Percentiles rank a stretch among this genome's conserved stretches.
phyloP scores from a whole-genome alignment of 2,113 vertebrate species.

The Carassius auratus region DNA sequence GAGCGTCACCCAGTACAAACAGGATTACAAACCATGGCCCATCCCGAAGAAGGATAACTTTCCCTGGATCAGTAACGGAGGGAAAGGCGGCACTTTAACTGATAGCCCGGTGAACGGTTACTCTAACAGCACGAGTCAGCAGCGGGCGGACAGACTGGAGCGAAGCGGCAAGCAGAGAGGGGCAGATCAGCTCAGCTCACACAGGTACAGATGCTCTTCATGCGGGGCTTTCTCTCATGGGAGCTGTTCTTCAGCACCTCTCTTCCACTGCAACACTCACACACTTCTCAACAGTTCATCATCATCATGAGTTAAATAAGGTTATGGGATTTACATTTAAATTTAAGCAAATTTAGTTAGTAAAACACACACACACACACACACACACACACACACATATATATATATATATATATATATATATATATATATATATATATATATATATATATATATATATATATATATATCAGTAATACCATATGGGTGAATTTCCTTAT shows the following conservation, averaged over 20 bases:
- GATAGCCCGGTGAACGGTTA: slow-evolving; percentile 62
- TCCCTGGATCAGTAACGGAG: slow-evolving; percentile 77
- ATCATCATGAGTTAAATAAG: too few species aligned
- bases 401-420: too few species aligned
- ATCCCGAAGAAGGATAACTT: slow-evolving; percentile 79
- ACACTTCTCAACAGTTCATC: not conserved
- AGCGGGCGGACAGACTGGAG: slow-evolving; percentile 55
- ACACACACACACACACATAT: too few species aligned
- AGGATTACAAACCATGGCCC: slow-evolving; percentile 87
- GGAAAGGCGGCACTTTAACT: slow-evolving; percentile 53
- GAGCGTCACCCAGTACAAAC: slow-evolving; percentile 86
- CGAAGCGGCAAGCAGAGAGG: slow-evolving; percentile 62
- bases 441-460: too few species aligned
- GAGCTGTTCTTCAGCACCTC: slow-evolving; percentile 15
- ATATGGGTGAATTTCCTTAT: too few species aligned
- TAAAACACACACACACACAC: not conserved
- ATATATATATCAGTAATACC: too few species aligned
- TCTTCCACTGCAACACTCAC: not conserved
- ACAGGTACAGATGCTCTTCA: slow-evolving; percentile 68
- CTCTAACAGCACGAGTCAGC: slow-evolving; percentile 49
- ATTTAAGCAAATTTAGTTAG: too few species aligned
- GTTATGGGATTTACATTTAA: too few species aligned
- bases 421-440: too few species aligned
- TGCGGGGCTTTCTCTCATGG: too few species aligned
- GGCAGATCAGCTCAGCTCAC: slow-evolving; percentile 69